These are phyloP conservation scores for Zaprionus taronus DNA, from an alignment of 1,140 invertebrate genomes.

Conservation along the genomic window DNA sequence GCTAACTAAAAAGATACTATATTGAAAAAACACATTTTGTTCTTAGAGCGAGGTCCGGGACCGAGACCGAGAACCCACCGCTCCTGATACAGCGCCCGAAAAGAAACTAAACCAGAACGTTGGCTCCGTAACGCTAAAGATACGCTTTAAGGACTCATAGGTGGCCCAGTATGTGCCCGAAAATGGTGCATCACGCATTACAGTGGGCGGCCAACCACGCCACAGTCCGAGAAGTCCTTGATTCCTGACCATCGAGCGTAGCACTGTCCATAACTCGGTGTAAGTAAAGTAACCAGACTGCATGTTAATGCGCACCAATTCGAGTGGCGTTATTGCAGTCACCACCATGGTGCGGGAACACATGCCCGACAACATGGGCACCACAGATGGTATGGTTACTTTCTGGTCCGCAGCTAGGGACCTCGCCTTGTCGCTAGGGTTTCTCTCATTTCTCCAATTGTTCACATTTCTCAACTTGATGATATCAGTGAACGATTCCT, in stretches of 20 bases:
- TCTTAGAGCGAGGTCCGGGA: background rate
- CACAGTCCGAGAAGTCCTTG: constrained; percentile 94
- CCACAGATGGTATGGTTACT: constrained; percentile 86
- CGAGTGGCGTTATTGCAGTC: constrained; percentile 95
- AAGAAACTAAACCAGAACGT: constrained; percentile 93
- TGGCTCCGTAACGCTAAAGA: constrained; percentile 87
- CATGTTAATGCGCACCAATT: constrained; percentile 99
- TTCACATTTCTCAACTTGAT: constrained; percentile 53
- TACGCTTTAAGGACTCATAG: constrained; percentile 94
- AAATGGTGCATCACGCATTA: constrained; percentile 98
- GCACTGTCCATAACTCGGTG: constrained; percentile 86
- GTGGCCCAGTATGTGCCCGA: constrained; percentile 97
- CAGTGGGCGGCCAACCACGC: constrained; percentile 94
- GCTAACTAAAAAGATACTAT: constrained; percentile 89
- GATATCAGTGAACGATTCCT: constrained; percentile 86
- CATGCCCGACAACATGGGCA: constrained; percentile 92
- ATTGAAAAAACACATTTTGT: background rate
- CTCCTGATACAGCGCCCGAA: constrained; percentile 93
- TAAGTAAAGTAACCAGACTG: constrained; percentile 96
- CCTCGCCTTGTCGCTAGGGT: background rate
- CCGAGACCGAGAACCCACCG: constrained; percentile 88
- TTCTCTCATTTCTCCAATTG: background rate
- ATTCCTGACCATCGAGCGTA: constrained; percentile 87
- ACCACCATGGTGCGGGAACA: constrained; percentile 93
- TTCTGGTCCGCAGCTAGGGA: background rate